A percentile compares a stretch with the other conserved stretches of the same genome.
Conservation (phyloP, 2,113 vertebrate species). For the Ranitomeya variabilis region DNA sequence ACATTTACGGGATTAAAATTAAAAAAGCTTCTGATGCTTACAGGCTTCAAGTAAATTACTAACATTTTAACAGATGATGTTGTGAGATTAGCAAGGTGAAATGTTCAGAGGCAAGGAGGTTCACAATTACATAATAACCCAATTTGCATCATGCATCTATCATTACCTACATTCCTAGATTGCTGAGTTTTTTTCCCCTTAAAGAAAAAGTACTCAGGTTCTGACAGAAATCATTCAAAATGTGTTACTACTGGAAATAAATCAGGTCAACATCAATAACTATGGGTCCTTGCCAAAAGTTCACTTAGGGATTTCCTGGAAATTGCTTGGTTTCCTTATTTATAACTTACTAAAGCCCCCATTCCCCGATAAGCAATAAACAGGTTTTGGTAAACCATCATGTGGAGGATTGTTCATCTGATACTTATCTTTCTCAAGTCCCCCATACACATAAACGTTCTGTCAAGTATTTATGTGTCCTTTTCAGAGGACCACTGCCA, state of each 20-base stretch:
- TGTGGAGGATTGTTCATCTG: too few relatives aligned
- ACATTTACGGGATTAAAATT: conserved; percentile 62
- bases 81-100: conserved; percentile 21
- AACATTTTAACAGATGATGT: conserved; percentile 32
- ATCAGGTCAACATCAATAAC: conserved; percentile 8
- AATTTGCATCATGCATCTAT: conserved; percentile 12
- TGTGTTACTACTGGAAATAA: background rate
- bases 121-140: conserved; percentile 14
- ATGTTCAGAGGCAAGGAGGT: conserved; percentile 1
- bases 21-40: conserved; percentile 61
- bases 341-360: background rate
- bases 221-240: background rate
- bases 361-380: too few relatives aligned
- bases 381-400: too few relatives aligned
- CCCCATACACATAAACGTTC: too few relatives aligned
- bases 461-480: too few relatives aligned
- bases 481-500: too few relatives aligned
- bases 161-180: background rate
- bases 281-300: background rate
- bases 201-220: background rate
- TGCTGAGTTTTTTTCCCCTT: background rate
- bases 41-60: conserved; percentile 56
- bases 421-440: too few relatives aligned
- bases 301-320: conserved; percentile 5
- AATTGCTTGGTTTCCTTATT: background rate